A percentile compares a stretch with the other conserved stretches of the same genome.
Evolutionary conservation across 2,888 invertebrate genomes (phyloP).

Genomic region (Heliconius ismenius): DNA sequence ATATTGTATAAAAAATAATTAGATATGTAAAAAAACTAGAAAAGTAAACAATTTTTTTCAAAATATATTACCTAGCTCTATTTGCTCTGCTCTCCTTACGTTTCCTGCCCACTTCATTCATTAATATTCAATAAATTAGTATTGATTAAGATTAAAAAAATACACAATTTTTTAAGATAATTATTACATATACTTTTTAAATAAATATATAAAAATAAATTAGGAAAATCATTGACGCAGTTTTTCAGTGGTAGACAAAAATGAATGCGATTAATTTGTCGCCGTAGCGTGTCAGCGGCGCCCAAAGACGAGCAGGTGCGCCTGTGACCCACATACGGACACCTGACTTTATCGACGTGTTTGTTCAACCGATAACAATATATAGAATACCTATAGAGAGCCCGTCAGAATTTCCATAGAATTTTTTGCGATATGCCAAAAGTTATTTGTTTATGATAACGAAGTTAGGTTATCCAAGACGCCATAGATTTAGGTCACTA

Average conservation of each 20-base stretch:
- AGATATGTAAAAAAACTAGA: too few relatives aligned
- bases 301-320: constrained; percentile 51
- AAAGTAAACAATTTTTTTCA: too few relatives aligned
- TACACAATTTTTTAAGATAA: too few relatives aligned
- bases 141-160: too few relatives aligned
- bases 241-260: neutral
- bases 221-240: too few relatives aligned
- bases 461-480: constrained; percentile 9
- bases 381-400: constrained; percentile 42
- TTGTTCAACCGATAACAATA: constrained; percentile 52
- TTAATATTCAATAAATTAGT: too few relatives aligned
- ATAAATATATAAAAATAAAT: too few relatives aligned
- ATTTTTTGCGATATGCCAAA: constrained; percentile 54
- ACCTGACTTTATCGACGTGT: constrained; percentile 54
- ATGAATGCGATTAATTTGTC: neutral
- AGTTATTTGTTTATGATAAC: constrained; percentile 51
- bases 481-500: constrained; percentile 28
- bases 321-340: constrained; percentile 56
- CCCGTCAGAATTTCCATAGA: constrained; percentile 44
- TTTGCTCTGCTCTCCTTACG: too few relatives aligned
- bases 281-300: neutral
- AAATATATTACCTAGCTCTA: too few relatives aligned
- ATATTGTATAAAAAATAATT: too few relatives aligned
- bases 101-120: too few relatives aligned
- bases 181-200: too few relatives aligned